Evolutionary conservation across 2,797 vertebrate species (phyloP).

Genomic region (Numenius phaeopus): DNA sequence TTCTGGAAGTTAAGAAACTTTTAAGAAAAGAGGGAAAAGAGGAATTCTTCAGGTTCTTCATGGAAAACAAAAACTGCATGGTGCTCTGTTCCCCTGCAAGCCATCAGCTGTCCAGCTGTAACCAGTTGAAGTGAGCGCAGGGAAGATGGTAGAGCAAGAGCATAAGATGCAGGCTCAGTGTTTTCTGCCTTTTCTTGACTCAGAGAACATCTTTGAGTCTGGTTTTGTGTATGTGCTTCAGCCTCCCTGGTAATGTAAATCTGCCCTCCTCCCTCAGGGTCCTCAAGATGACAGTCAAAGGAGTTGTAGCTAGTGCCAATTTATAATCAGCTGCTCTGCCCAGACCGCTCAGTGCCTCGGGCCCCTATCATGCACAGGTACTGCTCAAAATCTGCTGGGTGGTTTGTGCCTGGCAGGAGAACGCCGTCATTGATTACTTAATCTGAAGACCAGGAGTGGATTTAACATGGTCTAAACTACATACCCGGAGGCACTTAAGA

Average conservation of each 20-base stretch:
- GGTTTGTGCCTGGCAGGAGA: background rate
- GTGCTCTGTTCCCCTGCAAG: background rate
- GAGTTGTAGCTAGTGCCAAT: background rate
- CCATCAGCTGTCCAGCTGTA: background rate
- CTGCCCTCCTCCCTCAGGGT: background rate
- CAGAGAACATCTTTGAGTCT: background rate
- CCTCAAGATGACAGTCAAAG: background rate
- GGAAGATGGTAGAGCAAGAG: background rate
- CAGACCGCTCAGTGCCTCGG: background rate
- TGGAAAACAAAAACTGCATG: background rate
- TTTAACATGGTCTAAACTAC: background rate
- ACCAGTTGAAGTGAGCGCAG: background rate
- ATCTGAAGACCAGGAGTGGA: background rate
- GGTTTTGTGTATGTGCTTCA: background rate
- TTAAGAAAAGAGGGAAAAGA: background rate
- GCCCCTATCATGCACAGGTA: accelerated
- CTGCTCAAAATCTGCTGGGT: background rate
- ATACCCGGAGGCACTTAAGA: background rate
- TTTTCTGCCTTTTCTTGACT: background rate
- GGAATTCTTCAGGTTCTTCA: background rate
- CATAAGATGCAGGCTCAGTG: accelerated
- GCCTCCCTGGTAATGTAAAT: background rate
- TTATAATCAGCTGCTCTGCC: background rate
- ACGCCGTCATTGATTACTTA: accelerated
- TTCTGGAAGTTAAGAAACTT: background rate